Conservation (phyloP, 2,888 invertebrate genomes). For the Caenorhabditis sp. region DNA sequence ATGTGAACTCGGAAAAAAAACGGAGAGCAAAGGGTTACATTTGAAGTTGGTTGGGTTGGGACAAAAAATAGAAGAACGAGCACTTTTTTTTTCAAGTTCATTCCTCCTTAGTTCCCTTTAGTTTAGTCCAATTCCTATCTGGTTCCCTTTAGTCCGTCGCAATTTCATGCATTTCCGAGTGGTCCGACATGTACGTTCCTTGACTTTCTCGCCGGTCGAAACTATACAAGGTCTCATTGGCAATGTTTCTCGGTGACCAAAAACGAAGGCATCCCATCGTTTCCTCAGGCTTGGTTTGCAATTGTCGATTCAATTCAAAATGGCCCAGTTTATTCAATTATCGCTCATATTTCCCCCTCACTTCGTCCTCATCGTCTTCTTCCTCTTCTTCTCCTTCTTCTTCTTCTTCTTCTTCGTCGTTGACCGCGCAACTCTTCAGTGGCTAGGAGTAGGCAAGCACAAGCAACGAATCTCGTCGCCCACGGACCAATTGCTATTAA, state of each 20-base stretch:
- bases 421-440: constrained; percentile 42
- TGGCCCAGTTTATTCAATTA: constrained; percentile 57
- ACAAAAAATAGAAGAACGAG: not conserved
- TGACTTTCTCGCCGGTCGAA: not conserved
- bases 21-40: not conserved
- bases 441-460: constrained; percentile 36
- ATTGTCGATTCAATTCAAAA: constrained; percentile 8
- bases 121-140: not conserved
- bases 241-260: not conserved
- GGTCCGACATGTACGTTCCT: not conserved
- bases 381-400: constrained; percentile 7
- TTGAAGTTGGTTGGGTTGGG: too few species aligned
- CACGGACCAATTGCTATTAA: constrained; percentile 64
- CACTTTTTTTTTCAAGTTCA: not conserved
- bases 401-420: constrained; percentile 17
- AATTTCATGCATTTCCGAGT: constrained; percentile 49
- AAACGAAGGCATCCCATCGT: not conserved
- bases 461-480: constrained; percentile 56
- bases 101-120: not conserved
- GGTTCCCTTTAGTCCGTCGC: constrained; percentile 18
- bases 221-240: not conserved
- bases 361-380: constrained; percentile 15
- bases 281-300: not conserved
- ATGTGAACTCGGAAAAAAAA: constrained; percentile 18
- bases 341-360: constrained; percentile 48